These are phyloP conservation scores for Holothuria glaberrima DNA, from an alignment of 35 echinoderm and acorn worm genomes.

Conservation along the genomic window DNA sequence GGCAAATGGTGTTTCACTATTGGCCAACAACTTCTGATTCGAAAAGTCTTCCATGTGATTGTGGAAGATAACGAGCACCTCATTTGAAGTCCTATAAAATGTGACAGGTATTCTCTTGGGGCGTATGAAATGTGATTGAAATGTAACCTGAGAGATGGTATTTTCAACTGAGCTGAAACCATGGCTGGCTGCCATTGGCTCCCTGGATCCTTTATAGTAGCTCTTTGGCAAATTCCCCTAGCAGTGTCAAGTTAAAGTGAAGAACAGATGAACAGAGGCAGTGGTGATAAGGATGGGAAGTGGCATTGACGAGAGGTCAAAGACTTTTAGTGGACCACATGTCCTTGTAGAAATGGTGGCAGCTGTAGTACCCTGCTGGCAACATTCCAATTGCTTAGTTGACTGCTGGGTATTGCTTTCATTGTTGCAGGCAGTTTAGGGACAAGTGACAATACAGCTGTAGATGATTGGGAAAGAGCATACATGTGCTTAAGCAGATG, in stretches of 20 bases:
- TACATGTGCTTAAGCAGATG: too few species aligned
- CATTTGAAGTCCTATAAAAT: slow-evolving; percentile 7
- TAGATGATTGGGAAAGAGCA: too few species aligned
- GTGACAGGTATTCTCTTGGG: slow-evolving; percentile 46
- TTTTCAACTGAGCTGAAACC: neutral
- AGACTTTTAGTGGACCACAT: neutral
- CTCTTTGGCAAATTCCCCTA: too few species aligned
- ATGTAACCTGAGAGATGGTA: slow-evolving; percentile 3
- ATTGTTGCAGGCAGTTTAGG: too few species aligned
- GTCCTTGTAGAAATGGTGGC: neutral
- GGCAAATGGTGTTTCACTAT: too few species aligned
- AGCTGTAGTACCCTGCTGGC: neutral
- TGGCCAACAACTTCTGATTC: too few species aligned
- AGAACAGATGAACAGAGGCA: neutral
- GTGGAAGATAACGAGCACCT: too few species aligned
- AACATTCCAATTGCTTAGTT: slow-evolving; percentile 7
- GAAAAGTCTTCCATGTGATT: too few species aligned
- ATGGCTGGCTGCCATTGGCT: too few species aligned
- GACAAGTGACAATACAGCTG: too few species aligned
- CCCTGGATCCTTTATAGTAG: too few species aligned
- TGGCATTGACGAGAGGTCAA: slow-evolving; percentile 1
- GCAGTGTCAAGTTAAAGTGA: neutral
- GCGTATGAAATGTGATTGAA: slow-evolving; percentile 45
- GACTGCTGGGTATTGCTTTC: too few species aligned
- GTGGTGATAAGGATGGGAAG: neutral